Percentiles rank a stretch among this genome's conserved stretches.
phyloP scores from a whole-genome alignment of 2,797 vertebrate genomes.

The Acomys russatus region DNA sequence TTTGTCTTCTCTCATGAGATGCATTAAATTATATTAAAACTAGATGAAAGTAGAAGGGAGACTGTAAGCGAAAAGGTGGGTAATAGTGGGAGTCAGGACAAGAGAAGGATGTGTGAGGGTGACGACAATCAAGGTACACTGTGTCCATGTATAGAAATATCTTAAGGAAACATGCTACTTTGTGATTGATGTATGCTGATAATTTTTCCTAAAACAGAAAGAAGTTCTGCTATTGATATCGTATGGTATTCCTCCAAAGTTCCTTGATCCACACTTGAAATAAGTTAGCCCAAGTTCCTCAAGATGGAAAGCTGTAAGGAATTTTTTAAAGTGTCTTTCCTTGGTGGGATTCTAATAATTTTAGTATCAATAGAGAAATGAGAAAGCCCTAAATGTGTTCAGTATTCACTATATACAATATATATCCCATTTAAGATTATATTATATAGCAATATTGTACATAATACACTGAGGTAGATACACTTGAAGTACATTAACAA shows the following conservation, averaged over 20 bases:
- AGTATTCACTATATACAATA: neutral
- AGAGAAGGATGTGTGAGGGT: too few relatives aligned
- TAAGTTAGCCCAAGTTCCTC: conserved; percentile 38
- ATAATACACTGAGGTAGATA: neutral
- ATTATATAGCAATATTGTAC: neutral
- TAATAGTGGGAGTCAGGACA: neutral
- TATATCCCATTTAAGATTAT: neutral
- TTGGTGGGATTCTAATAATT: neutral
- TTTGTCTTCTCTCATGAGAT: neutral
- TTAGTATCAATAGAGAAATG: neutral
- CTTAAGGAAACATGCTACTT: neutral
- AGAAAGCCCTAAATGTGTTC: neutral
- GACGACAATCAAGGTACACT: neutral
- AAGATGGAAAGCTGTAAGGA: neutral
- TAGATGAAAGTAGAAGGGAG: neutral
- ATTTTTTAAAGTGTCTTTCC: neutral
- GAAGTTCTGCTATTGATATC: neutral
- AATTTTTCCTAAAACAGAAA: neutral
- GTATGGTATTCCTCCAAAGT: neutral
- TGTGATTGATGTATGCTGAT: neutral
- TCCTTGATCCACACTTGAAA: neutral
- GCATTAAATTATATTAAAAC: neutral
- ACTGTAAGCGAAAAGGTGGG: neutral
- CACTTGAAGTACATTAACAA: neutral
- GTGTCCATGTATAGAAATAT: neutral